These are phyloP conservation scores for Pan troglodytes DNA, from an alignment of 2,113 vertebrate species.

Conservation along the genomic window NHGRI_mPanTro3-v2.1_pri NC_072398.2:94798501-94799000, in stretches of 20 bases:
- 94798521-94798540: too few relatives aligned
- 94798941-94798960: neutral
- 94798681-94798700: neutral
- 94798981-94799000: too few relatives aligned
- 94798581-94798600: too few relatives aligned
- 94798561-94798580: too few relatives aligned
- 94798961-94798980: neutral
- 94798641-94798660: too few relatives aligned
- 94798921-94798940: neutral
- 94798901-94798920: neutral
- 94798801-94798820: neutral
- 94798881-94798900: neutral
- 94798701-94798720: neutral
- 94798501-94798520: too few relatives aligned
- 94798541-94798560: too few relatives aligned
- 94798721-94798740: neutral
- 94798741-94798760: neutral
- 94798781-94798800: neutral
- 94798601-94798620: too few relatives aligned
- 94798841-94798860: neutral
- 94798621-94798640: too few relatives aligned
- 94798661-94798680: too few relatives aligned
- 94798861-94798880: neutral
- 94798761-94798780: neutral
- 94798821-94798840: neutral